Evolutionary conservation across 2,888 invertebrate species (phyloP), one percentile per base, ranked within the genome.

Genomic region (Aplocera efformata): DNA sequence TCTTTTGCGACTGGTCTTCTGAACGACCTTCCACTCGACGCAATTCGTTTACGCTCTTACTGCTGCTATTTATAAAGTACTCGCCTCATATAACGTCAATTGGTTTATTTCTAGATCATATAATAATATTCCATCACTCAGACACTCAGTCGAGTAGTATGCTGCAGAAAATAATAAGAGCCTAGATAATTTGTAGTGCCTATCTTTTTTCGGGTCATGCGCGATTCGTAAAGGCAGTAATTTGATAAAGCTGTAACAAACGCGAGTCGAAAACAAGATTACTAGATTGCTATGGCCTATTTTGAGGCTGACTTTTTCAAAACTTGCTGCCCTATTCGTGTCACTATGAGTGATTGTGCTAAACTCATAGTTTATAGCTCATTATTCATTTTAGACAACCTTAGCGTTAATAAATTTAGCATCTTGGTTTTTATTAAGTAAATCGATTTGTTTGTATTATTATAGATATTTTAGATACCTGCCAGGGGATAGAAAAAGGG

Each of bases 301-400:
- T 34, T 29, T 37, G 38, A 46, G 38, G 45, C 48, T 37, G 44
- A 40, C 42, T 44, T 48, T 39, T 40, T 40, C 41, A 42, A 48
- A 50, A 48, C 70, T 66, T 60, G 60, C 53, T 61, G 60, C 72
- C 75, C 79, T 64, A 57, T 71, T 78, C 69, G 72, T 72, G 61
- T 82, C 74, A 83, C 88, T 86, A 85, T 85, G 88, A 84, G 88
- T 81, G 78, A 88, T 81, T 88, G 88, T 88, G 88, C 88, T 88
- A 79, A 86, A 82, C 88, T 86, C 88, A 86, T 85, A 83, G 88
- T 83, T 58, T 56, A 60, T 85, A 86, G 82, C 62, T 79, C 74
- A 77, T 76, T 47, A 43, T 49, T 68, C 82, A 81, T 81, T 56
- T 45, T 83, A 80, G 78, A 56, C 59, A 76, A 77, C 63, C 57